phyloP scores from a whole-genome alignment of 2,113 vertebrate genomes.

The Danionella cerebrum region DNA sequence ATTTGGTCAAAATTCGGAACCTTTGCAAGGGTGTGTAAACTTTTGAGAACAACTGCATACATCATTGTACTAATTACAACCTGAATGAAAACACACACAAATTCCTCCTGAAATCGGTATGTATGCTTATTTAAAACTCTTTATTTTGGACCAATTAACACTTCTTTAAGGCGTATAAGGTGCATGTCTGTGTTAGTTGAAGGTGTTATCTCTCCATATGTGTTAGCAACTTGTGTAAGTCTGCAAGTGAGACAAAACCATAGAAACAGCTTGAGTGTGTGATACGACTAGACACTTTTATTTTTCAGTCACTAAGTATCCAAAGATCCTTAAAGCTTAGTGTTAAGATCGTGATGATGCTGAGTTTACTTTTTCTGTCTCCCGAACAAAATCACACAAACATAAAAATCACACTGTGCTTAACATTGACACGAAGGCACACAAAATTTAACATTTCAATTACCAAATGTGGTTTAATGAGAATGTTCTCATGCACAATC shows the following conservation, averaged over 20 bases:
- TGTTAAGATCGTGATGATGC: conserved; percentile 6
- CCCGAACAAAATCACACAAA: neutral
- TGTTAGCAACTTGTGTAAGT: neutral
- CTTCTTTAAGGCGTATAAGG: neutral
- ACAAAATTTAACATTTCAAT: too few species aligned
- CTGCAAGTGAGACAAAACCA: neutral
- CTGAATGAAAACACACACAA: conserved; percentile 10
- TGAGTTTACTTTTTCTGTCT: conserved; percentile 6
- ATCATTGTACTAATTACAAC: too few species aligned
- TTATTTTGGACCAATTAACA: conserved; percentile 25
- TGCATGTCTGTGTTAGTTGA: neutral
- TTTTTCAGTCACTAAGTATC: neutral
- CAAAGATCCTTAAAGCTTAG: neutral
- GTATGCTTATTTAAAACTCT: conserved; percentile 21
- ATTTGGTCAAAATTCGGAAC: too few species aligned
- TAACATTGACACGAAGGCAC: too few species aligned
- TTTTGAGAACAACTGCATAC: too few species aligned
- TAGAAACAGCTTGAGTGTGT: conserved; percentile 5
- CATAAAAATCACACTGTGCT: neutral
- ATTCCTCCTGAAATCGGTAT: neutral
- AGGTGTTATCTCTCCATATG: neutral
- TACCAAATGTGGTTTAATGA: too few species aligned
- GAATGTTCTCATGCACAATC: too few species aligned
- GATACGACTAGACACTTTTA: neutral
- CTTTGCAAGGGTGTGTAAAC: too few species aligned